Evolutionary conservation across 2,888 invertebrate species (phyloP).

Genomic region (Plutella xylostella): DNA sequence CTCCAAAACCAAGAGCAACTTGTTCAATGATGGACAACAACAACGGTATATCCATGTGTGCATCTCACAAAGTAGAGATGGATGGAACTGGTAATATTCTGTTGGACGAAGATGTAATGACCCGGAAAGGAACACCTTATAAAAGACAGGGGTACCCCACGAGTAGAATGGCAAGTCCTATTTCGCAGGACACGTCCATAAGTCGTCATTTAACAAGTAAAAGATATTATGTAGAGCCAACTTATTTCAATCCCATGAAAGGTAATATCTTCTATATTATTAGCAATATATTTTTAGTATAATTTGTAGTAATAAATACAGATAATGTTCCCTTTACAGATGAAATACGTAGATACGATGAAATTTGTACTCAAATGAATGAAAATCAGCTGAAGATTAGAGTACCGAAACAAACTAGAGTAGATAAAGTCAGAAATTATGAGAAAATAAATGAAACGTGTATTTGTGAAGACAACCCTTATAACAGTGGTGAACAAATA

Average conservation of each 20-base stretch:
- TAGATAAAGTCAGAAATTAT: slow-evolving; percentile 47
- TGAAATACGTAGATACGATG: slow-evolving; percentile 40
- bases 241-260: slow-evolving; percentile 13
- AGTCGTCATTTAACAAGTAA: not conserved
- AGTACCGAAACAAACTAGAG: slow-evolving; percentile 50
- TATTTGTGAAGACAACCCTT: slow-evolving; percentile 42
- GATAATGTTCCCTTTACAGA: too few relatives aligned
- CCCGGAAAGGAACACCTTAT: slow-evolving; percentile 27
- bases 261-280: too few relatives aligned
- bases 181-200: not conserved
- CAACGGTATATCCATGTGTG: slow-evolving; percentile 56
- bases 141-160: slow-evolving; percentile 5
- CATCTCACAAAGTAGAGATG: slow-evolving; percentile 61
- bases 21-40: slow-evolving; percentile 45
- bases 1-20: slow-evolving; percentile 39
- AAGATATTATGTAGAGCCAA: not conserved
- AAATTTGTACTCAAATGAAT: slow-evolving; percentile 59
- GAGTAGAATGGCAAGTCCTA: not conserved
- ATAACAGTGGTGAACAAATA: slow-evolving; percentile 55
- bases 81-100: slow-evolving; percentile 55
- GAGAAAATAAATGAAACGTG: slow-evolving; percentile 54
- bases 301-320: too few relatives aligned
- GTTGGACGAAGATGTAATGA: slow-evolving; percentile 45
- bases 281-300: too few relatives aligned
- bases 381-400: slow-evolving; percentile 54